A percentile compares a stretch with the other conserved stretches of the same genome.
phyloP scores from a whole-genome alignment of 2,797 vertebrate genomes.

The Eidolon dupreanum region DNA sequence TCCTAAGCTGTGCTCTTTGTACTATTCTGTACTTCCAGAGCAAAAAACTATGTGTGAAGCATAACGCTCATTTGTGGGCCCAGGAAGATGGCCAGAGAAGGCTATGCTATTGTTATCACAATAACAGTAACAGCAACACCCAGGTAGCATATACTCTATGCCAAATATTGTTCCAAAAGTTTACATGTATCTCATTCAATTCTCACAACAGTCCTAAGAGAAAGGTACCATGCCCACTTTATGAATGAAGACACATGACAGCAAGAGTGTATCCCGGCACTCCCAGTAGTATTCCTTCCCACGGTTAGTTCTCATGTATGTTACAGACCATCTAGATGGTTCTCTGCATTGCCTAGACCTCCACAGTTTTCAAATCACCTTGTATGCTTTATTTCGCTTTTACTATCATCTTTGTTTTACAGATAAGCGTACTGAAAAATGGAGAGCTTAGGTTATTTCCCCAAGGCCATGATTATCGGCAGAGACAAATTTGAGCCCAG shows the following conservation, averaged over 20 bases:
- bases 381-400: background rate
- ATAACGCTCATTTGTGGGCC: background rate
- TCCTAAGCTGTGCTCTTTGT: background rate
- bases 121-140: background rate
- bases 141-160: background rate
- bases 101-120: no score
- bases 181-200: background rate
- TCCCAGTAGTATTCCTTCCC: background rate
- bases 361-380: background rate
- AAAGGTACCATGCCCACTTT: background rate
- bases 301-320: background rate
- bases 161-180: background rate
- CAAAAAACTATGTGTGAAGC: background rate
- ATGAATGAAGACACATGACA: background rate
- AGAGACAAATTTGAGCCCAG: background rate
- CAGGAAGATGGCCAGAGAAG: background rate
- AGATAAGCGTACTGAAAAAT: background rate
- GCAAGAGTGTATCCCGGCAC: background rate
- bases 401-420: background rate
- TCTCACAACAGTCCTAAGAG: background rate
- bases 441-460: background rate
- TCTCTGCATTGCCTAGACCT: background rate
- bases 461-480: background rate
- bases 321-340: no score
- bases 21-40: background rate